phyloP scores from a whole-genome alignment of 2,797 vertebrate genomes.

The Sciurus vulgaris region DNA sequence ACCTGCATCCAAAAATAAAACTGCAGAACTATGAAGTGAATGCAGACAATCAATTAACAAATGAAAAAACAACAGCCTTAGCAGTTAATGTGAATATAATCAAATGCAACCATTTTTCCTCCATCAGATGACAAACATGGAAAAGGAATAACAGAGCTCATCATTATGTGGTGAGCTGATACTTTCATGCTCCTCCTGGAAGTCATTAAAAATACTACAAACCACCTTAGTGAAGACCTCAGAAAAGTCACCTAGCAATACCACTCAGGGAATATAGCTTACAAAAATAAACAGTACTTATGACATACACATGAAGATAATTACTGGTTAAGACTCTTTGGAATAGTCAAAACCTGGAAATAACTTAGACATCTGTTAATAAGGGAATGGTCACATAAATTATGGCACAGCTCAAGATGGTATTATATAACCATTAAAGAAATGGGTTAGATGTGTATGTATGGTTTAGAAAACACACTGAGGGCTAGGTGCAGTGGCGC shows the following conservation, averaged over 20 bases:
- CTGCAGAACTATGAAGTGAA: background rate
- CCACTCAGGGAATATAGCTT: background rate
- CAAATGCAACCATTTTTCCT: background rate
- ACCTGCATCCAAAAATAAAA: background rate
- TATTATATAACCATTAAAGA: background rate
- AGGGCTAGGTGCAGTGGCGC: too few relatives aligned
- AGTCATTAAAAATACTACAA: background rate
- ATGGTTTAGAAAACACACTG: background rate
- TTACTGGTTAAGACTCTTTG: background rate
- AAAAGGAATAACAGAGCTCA: background rate
- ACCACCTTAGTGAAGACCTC: background rate
- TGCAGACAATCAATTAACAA: background rate
- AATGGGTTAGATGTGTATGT: background rate
- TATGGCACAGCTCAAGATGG: background rate
- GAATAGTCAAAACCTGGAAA: conserved; percentile 4
- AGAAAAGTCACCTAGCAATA: background rate
- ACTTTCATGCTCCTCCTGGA: background rate
- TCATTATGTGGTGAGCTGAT: background rate
- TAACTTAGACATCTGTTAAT: background rate
- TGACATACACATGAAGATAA: background rate
- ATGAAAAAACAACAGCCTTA: background rate
- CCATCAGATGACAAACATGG: background rate
- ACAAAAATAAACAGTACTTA: background rate
- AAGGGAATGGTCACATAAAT: background rate
- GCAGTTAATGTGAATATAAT: background rate